Evolutionary conservation across 2,888 invertebrate species (phyloP).

Genomic region (Hylaea fasciaria): DNA sequence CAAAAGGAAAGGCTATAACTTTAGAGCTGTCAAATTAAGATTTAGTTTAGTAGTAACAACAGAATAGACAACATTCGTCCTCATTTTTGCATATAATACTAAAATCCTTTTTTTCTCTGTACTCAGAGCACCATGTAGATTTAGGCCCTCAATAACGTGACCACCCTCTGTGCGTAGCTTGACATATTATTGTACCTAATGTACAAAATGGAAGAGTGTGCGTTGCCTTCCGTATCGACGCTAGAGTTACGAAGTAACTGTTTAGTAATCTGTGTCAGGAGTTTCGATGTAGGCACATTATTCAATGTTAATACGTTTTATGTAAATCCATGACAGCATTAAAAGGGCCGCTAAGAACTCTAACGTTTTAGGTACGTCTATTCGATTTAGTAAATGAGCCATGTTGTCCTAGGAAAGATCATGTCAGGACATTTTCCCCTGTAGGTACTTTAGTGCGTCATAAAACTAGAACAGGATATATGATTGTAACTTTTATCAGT

Average conservation of each 20-base stretch:
- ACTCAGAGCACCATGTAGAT: constrained; percentile 42
- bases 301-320: constrained; percentile 35
- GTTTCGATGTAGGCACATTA: constrained; percentile 23
- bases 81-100: not conserved
- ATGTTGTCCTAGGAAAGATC: constrained; percentile 34
- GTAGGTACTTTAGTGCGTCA: constrained; percentile 15
- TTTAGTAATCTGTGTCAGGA: constrained; percentile 16
- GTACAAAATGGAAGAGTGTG: constrained; percentile 59
- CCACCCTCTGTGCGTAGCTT: constrained; percentile 57
- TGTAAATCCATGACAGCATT: constrained; percentile 28
- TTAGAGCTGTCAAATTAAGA: no score
- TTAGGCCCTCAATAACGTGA: constrained; percentile 54
- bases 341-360: constrained; percentile 20
- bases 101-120: constrained; percentile 29
- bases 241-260: no score
- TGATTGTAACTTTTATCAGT: constrained; percentile 38
- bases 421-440: constrained; percentile 23
- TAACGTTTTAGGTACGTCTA: constrained; percentile 33
- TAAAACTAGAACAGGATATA: constrained; percentile 36
- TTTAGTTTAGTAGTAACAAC: no score
- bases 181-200: constrained; percentile 53
- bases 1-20: no score
- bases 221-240: constrained; percentile 19
- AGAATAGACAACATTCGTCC: no score
- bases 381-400: constrained; percentile 31